Evolutionary conservation across 2,888 invertebrate species (phyloP), one percentile per base, ranked within the genome.

Genomic region (Dichetophora obliterata): DNA sequence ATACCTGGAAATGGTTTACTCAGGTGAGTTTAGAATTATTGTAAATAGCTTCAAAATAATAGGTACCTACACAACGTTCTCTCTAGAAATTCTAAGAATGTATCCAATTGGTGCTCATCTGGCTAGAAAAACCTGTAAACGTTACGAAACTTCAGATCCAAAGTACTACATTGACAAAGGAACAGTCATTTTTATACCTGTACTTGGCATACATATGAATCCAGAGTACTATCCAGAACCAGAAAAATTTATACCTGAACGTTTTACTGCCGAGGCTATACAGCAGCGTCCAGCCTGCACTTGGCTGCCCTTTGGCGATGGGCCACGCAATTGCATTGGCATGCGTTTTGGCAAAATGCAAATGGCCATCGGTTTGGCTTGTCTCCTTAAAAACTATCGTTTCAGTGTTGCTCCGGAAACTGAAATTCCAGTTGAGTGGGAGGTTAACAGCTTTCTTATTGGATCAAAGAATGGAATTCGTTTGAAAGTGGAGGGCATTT

Each of bases 71-170:
- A 43, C 74, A 76, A 37, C 14, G 4, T 11, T 43, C 14, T 6
- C 3, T n/a, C 54, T 43, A 86, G 86, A 86, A 81, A 91, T 91
- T 0, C 89, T 92, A 84, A 89, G 92, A 8, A 90, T 91, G 76
- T 90, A 92, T 80, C 91, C 92, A 2, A 90, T 92, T 0, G 85
- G 91, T 82, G 88, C 91, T 0, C 84, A 90, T 0, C 79, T 92
- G 24, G 91, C 91, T 82, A 89, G 92, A 34, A 85, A 88, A 75
- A 91, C 91, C 65, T 88, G 90, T 48, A 90, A 90, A 77, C 90
- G 91, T 63, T 92, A 91, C 81, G 89, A 85, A 43, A 89, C 87
- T 37, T 82, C 92, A 5, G 91, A 90, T 78, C 90, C 88, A 0
- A 89, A 91, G 14, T 85, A 91, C 75, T 85, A 89, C 0, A 91